Conservation (phyloP, 1,140 invertebrate species). For the Platorchestia sp. region DNA sequence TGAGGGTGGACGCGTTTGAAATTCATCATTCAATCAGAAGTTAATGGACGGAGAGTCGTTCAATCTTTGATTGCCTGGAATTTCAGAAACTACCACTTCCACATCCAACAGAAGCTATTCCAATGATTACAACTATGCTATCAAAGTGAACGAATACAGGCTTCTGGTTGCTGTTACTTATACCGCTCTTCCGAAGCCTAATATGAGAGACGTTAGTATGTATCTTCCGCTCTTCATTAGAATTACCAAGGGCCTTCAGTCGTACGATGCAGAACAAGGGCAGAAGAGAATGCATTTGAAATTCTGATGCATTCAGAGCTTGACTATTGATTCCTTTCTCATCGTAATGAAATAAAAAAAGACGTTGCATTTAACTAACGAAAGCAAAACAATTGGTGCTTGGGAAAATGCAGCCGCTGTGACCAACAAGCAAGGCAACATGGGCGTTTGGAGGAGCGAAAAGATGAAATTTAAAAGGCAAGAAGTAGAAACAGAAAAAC, state of each 20-base stretch:
- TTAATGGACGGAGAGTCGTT: neutral
- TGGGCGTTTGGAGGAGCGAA: neutral
- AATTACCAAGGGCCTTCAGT: neutral
- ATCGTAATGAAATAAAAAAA: neutral
- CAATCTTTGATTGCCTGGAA: neutral
- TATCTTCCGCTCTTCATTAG: neutral
- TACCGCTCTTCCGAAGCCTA: neutral
- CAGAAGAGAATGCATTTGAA: neutral
- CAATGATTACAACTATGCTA: neutral
- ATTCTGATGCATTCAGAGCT: neutral
- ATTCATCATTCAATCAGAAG: neutral
- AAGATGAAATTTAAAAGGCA: neutral
- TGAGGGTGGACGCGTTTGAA: neutral
- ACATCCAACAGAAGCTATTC: neutral
- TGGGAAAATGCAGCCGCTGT: neutral
- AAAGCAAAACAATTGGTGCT: neutral
- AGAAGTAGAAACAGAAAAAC: neutral
- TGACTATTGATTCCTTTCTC: neutral
- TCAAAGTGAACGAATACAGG: neutral
- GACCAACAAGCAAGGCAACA: neutral
- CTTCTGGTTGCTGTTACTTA: neutral
- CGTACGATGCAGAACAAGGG: no score
- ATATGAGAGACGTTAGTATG: neutral
- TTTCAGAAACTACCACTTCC: neutral
- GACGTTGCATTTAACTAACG: neutral